Conservation (phyloP, 2,888 invertebrate genomes). For the Mechanitis mazaeus region DNA sequence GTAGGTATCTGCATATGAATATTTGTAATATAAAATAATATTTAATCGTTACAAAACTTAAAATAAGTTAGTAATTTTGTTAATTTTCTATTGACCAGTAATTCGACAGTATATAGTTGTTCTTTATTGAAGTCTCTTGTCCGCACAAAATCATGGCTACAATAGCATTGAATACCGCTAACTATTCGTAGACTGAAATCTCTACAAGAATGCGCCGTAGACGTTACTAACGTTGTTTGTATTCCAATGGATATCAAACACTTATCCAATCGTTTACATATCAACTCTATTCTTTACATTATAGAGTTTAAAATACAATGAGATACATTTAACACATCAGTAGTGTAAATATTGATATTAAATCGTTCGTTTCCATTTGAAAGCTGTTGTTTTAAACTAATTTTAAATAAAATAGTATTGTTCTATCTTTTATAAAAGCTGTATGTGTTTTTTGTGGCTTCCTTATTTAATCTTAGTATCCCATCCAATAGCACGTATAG, state of each 20-base stretch:
- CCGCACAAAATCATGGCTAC: conserved; percentile 1
- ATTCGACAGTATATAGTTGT: background rate
- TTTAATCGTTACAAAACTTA: too few species aligned
- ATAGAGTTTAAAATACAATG: conserved; percentile 4
- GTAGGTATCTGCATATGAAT: too few species aligned
- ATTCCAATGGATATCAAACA: conserved; percentile 15
- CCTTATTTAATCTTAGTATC: background rate
- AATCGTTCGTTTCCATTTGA: conserved; percentile 11
- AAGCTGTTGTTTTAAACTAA: conserved; percentile 4
- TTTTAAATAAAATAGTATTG: background rate
- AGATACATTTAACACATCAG: background rate
- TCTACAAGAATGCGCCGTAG: conserved; percentile 21
- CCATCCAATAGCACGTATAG: background rate
- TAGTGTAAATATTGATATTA: conserved; percentile 14
- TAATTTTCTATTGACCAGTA: too few species aligned
- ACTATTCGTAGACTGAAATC: conserved; percentile 24
- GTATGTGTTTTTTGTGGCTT: background rate
- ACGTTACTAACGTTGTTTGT: conserved; percentile 18
- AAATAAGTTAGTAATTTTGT: too few species aligned
- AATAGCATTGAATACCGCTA: conserved; percentile 20
- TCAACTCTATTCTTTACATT: background rate
- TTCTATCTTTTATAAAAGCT: background rate
- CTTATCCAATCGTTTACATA: conserved; percentile 1
- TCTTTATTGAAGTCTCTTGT: background rate
- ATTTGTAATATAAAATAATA: too few species aligned